These are phyloP conservation scores for Psilanteris sp. DNA, from an alignment of 1,140 invertebrate species.

Conservation along the genomic window DNA sequence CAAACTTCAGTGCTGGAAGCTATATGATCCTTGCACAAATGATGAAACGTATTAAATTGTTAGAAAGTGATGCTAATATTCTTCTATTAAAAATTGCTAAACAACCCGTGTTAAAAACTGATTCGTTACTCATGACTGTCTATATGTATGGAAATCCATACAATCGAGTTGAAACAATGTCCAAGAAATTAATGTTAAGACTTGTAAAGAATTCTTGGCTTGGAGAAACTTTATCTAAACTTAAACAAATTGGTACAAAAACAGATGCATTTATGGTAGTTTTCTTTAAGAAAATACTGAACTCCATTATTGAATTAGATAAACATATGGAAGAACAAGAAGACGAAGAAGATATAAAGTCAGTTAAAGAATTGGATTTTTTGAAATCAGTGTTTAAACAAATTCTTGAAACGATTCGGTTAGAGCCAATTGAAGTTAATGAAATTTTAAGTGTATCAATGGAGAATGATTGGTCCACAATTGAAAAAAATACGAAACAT, in stretches of 20 bases:
- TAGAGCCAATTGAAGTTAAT: constrained; percentile 76
- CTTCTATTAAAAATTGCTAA: constrained; percentile 83
- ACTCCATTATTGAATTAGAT: constrained; percentile 43
- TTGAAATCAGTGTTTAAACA: constrained; percentile 71
- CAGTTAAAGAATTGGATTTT: constrained; percentile 12
- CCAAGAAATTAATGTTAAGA: constrained; percentile 78
- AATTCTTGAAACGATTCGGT: constrained; percentile 80
- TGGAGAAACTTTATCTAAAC: constrained; percentile 77
- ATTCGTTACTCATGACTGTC: constrained; percentile 82
- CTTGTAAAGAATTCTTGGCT: constrained; percentile 80
- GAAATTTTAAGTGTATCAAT: constrained; percentile 68
- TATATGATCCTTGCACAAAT: constrained; percentile 88
- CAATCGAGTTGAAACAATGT: constrained; percentile 77
- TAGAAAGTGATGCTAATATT: constrained; percentile 81
- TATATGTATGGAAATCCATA: constrained; percentile 83
- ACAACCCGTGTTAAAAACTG: constrained; percentile 79
- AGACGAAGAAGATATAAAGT: neutral
- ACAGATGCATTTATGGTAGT: constrained; percentile 80
- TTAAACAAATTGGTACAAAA: constrained; percentile 79
- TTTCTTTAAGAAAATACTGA: constrained; percentile 77
- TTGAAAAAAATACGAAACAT: constrained; percentile 36
- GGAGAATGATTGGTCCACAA: constrained; percentile 29
- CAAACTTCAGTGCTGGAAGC: constrained; percentile 86
- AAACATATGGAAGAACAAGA: constrained; percentile 3
- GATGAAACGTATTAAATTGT: constrained; percentile 83